Percentiles rank a stretch among this genome's conserved stretches.
phyloP scores from a whole-genome alignment of 2,113 vertebrate species.

The Baryphthengus martii region DNA sequence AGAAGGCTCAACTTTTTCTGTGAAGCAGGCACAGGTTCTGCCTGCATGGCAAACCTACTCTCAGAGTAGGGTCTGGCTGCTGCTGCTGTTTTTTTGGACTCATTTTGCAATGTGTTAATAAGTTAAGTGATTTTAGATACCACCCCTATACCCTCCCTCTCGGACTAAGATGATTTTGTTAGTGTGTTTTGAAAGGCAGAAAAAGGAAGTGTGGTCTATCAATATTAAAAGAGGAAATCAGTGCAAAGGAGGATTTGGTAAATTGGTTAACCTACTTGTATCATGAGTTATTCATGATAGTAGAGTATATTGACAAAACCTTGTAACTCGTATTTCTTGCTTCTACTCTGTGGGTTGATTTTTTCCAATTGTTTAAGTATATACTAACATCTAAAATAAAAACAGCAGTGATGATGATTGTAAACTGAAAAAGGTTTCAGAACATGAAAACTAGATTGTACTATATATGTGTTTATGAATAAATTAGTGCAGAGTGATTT shows the following conservation, averaged over 20 bases:
- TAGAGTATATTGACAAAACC: not conserved
- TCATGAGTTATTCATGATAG: not conserved
- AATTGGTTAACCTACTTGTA: not conserved
- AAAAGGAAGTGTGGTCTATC: not conserved
- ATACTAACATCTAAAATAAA: not conserved
- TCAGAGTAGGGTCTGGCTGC: not conserved
- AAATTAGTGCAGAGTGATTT: not conserved
- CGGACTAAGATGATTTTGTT: not conserved
- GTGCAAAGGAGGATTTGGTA: not conserved
- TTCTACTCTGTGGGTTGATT: not conserved
- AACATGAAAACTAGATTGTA: not conserved
- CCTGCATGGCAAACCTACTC: not conserved
- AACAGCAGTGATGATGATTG: not conserved
- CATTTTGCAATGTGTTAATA: not conserved
- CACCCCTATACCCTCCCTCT: no score
- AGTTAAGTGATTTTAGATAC: not conserved
- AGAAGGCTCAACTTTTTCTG: not conserved
- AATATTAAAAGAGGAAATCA: not conserved
- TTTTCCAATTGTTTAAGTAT: not conserved
- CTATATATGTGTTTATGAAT: not conserved
- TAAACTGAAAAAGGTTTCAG: not conserved
- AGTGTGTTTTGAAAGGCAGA: not conserved
- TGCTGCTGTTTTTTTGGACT: not conserved
- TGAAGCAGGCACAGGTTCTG: not conserved
- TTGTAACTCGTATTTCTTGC: not conserved